These are phyloP conservation scores for Heterocephalus glaber DNA, from an alignment of 2,113 vertebrate genomes.

Conservation along the genomic window DNA sequence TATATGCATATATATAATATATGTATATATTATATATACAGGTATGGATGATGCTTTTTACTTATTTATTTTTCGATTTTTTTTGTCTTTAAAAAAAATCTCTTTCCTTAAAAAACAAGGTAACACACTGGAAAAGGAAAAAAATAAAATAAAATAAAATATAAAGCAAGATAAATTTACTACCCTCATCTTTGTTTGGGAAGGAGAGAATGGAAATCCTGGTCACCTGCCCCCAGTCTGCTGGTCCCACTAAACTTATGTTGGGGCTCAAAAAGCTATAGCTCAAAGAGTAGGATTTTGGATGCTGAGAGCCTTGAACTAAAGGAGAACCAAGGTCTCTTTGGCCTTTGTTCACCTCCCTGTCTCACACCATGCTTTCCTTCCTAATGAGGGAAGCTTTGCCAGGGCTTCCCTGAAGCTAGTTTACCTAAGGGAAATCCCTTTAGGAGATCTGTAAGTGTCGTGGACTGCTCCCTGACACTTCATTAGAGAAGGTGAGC, in stretches of 20 bases:
- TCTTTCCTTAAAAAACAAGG: neutral
- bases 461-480: neutral
- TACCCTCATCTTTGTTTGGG: conserved; percentile 76
- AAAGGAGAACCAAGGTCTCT: neutral
- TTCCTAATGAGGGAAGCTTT: neutral
- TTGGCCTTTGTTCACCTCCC: neutral
- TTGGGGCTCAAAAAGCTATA: neutral
- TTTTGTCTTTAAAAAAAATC: neutral
- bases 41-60: neutral
- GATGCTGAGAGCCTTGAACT: neutral
- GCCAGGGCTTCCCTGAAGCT: neutral
- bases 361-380: neutral
- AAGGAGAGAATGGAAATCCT: neutral
- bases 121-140: neutral
- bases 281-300: neutral
- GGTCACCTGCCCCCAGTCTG: neutral
- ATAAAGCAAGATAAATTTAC: conserved; percentile 3
- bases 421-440: neutral
- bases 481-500: neutral
- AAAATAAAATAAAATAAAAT: neutral
- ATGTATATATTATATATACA: too few species aligned
- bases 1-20: too few species aligned
- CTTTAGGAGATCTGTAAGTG: neutral
- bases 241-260: neutral
- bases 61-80: neutral